Evolutionary conservation across 2,888 invertebrate species (phyloP).

Genomic region (Pediacus dermestoides): DNA sequence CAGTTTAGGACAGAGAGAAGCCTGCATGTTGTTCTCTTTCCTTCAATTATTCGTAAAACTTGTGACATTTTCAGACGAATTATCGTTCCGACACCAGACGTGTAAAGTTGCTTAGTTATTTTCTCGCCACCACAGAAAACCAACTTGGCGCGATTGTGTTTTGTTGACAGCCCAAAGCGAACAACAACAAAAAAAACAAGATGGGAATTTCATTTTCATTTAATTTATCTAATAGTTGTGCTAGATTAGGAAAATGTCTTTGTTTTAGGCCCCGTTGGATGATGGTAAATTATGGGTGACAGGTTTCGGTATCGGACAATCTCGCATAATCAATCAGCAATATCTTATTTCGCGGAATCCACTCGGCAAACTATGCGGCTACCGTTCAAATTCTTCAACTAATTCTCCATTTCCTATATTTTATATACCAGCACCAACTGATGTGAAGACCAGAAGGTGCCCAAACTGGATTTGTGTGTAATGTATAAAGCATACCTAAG

Average conservation of each 20-base stretch:
- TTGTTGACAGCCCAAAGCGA: constrained; percentile 42
- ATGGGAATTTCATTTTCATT: too few species aligned
- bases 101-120: constrained; percentile 51
- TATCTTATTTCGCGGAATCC: constrained; percentile 28
- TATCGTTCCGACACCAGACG: constrained; percentile 47
- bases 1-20: constrained; percentile 15
- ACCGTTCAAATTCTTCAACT: constrained; percentile 31
- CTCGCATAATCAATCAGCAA: constrained; percentile 25
- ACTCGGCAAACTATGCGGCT: constrained; percentile 21
- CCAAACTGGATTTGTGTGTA: too few species aligned
- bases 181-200: constrained; percentile 37
- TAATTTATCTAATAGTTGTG: too few species aligned
- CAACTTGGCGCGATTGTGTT: constrained; percentile 41
- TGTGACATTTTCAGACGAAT: constrained; percentile 44
- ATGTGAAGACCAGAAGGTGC: too few species aligned
- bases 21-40: constrained; percentile 15
- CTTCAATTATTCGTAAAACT: constrained; percentile 37
- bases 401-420: too few species aligned
- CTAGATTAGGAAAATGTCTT: too few species aligned
- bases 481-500: too few species aligned
- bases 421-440: too few species aligned
- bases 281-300: too few species aligned
- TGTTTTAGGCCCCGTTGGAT: too few species aligned
- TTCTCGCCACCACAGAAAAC: constrained; percentile 46
- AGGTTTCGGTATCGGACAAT: constrained; percentile 19